A percentile compares a stretch with the other conserved stretches of the same genome.
These are phyloP conservation scores for Dromas ardeola DNA, from an alignment of 2,113 vertebrate species.

Conservation along the genomic window DNA sequence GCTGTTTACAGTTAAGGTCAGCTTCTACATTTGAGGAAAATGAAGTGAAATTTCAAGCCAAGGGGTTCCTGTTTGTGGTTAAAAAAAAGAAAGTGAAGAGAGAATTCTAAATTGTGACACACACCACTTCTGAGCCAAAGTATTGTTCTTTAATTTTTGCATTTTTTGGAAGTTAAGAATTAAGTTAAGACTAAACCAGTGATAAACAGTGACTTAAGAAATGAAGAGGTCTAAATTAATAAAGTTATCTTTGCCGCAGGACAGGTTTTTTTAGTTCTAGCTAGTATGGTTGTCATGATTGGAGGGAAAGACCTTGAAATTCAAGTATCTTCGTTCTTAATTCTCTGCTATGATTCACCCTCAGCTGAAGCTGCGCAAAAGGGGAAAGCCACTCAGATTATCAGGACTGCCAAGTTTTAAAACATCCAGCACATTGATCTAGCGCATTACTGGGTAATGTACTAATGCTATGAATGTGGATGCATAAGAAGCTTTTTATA, in stretches of 20 bases:
- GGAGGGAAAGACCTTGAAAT: not conserved
- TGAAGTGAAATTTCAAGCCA: not conserved
- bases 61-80: not conserved
- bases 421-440: not conserved
- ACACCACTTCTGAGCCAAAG: not conserved
- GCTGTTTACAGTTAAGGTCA: not conserved
- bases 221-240: not conserved
- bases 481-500: not conserved
- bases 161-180: not conserved
- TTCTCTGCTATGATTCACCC: not conserved
- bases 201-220: not conserved
- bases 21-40: not conserved
- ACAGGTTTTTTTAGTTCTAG: not conserved
- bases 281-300: not conserved
- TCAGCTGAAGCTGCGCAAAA: not conserved
- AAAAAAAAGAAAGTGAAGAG: not conserved
- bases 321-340: slow-evolving; percentile 3
- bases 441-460: not conserved
- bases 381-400: not conserved
- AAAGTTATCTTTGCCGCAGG: not conserved
- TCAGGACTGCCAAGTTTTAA: not conserved
- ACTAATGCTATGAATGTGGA: slow-evolving; percentile 13
- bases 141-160: not conserved
- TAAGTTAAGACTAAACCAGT: not conserved
- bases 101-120: not conserved